Conservation (phyloP, 2,888 invertebrate species). For the Dascillus cervinus region DNA sequence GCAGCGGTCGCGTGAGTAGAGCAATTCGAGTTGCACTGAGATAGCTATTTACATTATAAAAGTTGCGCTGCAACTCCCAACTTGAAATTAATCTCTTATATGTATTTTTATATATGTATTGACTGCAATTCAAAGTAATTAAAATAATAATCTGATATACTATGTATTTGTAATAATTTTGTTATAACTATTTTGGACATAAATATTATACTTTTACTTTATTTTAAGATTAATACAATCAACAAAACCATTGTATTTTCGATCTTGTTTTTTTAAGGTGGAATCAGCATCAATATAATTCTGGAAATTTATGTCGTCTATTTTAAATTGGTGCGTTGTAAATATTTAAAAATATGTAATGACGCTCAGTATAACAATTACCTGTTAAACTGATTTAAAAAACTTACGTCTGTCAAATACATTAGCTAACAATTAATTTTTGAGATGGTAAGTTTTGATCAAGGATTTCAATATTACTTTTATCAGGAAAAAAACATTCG, state of each 20-base stretch:
- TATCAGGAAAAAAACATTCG: slow-evolving; percentile 8
- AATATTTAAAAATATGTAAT: slow-evolving; percentile 18
- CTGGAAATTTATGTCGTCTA: slow-evolving; percentile 7
- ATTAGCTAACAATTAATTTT: slow-evolving; percentile 16
- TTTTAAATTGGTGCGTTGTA: slow-evolving; percentile 16
- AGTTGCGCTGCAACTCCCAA: too few relatives aligned
- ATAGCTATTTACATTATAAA: too few relatives aligned
- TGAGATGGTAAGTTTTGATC: slow-evolving; percentile 8
- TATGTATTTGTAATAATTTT: too few relatives aligned
- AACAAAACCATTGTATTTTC: slow-evolving; percentile 39
- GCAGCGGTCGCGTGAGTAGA: too few relatives aligned
- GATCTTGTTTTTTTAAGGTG: slow-evolving; percentile 18
- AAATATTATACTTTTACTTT: too few relatives aligned
- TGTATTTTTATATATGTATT: too few relatives aligned
- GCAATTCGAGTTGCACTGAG: too few relatives aligned
- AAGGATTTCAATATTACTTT: slow-evolving; percentile 1
- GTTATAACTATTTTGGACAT: too few relatives aligned
- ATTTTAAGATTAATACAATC: too few relatives aligned
- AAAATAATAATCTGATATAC: too few relatives aligned
- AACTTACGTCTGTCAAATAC: slow-evolving; percentile 17
- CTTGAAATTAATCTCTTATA: too few relatives aligned
- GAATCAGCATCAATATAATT: slow-evolving; percentile 25
- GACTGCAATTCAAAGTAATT: too few relatives aligned
- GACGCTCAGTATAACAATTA: slow-evolving; percentile 13
- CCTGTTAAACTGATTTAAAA: slow-evolving; percentile 15